These are phyloP conservation scores for Cynodonichthys magdalenae DNA, from an alignment of 2,797 vertebrate species.

Conservation along the genomic window DNA sequence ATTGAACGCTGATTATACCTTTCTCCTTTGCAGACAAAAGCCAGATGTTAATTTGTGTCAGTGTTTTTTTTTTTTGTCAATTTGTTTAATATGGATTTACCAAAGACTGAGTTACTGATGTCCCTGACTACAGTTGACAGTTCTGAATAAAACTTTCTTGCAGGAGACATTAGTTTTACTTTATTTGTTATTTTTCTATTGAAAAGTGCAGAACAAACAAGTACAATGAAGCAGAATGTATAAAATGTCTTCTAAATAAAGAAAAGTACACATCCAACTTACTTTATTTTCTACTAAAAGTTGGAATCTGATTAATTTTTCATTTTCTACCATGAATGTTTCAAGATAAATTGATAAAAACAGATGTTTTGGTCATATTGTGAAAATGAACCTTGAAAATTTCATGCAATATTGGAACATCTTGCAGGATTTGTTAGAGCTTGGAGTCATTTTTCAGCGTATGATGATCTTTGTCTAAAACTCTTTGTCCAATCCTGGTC, in stretches of 20 bases:
- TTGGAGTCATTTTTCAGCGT: no score
- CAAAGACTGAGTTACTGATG: background rate
- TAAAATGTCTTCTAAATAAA: slow-evolving; percentile 5
- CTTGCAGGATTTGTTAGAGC: no score
- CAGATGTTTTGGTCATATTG: background rate
- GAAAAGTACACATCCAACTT: background rate
- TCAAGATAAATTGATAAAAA: no score
- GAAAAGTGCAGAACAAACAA: background rate
- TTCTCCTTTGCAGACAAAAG: background rate
- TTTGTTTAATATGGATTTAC: background rate
- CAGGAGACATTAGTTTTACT: background rate
- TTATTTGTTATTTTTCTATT: background rate
- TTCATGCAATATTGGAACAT: no score
- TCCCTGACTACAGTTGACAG: slow-evolving; percentile 17
- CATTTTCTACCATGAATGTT: no score
- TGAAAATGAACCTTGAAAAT: no score
- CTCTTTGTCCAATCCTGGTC: no score
- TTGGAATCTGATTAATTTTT: no score
- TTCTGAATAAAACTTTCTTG: background rate
- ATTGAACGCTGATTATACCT: background rate
- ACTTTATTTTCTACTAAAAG: no score
- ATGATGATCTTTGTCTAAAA: no score
- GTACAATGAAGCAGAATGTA: slow-evolving; percentile 8
- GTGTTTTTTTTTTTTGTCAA: background rate
- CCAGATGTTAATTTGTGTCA: background rate